Evolutionary conservation across 2,888 invertebrate species (phyloP), one percentile per base, ranked within the genome.

Genomic region (Hirtodrosophila cameraria): DNA sequence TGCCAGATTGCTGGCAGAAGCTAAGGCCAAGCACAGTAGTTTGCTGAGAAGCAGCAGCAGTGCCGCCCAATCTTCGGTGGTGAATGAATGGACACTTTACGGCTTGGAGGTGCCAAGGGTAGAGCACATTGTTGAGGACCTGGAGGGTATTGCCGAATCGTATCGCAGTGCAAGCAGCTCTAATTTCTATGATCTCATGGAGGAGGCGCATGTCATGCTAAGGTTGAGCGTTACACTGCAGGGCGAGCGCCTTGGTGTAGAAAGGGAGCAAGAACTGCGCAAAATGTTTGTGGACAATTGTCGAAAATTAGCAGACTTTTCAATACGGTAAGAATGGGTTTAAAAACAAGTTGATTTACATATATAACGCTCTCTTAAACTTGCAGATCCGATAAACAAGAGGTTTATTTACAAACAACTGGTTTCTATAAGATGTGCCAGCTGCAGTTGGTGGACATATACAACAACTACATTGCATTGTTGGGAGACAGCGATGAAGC

Each of bases 121-220:
- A 7, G 93, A 93, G 52, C 93, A 93, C 60, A 90, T 95, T 6
- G 94, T 94, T 85, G 92, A 93, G 53, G 96, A 96, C 86, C 93
- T 96, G 77, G 92, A 94, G 41, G 93, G 94, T 67, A 93, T 94
- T 28, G 95, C 94, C 0, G 93, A 93, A 59, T 92, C 92, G 35
- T 94, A 94, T 85, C 92, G 93, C 52, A 92, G 92, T 49, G 92
- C 93, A 0, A 94, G 94, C 67, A 93, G 94, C 1, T 92, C 93
- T 30, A 94, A 94, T 1, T 95, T 95, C 85, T 92, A 93, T 59
- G 94, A 95, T 88, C 91, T 96, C 52, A 90, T 96, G 83, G 93
- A 93, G 75, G 96, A 96, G 89, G 94, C 94, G 3, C 94, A 95
- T 85, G 92, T 94, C 71, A 93, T 95, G 75, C 89, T 96, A 12